A percentile compares a stretch with the other conserved stretches of the same genome.
phyloP scores from a whole-genome alignment of 2,888 invertebrate genomes.

The Ischnura elegans region DNA sequence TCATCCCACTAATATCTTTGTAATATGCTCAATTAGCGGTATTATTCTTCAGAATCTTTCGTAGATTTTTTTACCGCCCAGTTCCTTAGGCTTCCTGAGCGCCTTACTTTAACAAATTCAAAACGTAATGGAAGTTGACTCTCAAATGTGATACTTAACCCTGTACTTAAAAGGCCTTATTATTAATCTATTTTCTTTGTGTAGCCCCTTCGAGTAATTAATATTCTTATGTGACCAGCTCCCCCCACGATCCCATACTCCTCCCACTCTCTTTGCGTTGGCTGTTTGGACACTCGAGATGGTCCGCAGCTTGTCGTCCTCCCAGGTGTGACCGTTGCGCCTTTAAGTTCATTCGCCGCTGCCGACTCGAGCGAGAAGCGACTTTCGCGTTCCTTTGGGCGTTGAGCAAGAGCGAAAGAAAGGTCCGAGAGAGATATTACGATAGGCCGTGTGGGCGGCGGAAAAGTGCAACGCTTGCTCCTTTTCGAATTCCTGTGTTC shows the following conservation, averaged over 20 bases:
- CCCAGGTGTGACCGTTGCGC: background rate
- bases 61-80: too few species aligned
- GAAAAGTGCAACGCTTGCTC: conserved; percentile 47
- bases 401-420: conserved; percentile 21
- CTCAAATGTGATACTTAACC: too few species aligned
- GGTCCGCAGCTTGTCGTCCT: background rate
- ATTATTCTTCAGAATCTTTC: too few species aligned
- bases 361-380: background rate
- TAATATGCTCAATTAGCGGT: too few species aligned
- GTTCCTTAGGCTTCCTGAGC: too few species aligned
- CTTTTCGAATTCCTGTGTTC: background rate
- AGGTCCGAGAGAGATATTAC: conserved; percentile 34
- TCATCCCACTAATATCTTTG: too few species aligned
- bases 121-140: too few species aligned
- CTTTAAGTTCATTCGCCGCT: background rate
- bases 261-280: background rate
- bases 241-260: background rate
- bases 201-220: too few species aligned
- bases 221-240: too few species aligned
- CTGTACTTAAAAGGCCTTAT: too few species aligned
- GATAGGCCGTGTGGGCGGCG: conserved; percentile 40
- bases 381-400: conserved; percentile 9
- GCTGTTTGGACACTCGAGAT: background rate
- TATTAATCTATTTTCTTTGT: too few species aligned
- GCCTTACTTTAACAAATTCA: too few species aligned